Evolutionary conservation across 2,113 vertebrate genomes (phyloP), one percentile per base, ranked within the genome.

Genomic region (Rissa tridactyla): DNA sequence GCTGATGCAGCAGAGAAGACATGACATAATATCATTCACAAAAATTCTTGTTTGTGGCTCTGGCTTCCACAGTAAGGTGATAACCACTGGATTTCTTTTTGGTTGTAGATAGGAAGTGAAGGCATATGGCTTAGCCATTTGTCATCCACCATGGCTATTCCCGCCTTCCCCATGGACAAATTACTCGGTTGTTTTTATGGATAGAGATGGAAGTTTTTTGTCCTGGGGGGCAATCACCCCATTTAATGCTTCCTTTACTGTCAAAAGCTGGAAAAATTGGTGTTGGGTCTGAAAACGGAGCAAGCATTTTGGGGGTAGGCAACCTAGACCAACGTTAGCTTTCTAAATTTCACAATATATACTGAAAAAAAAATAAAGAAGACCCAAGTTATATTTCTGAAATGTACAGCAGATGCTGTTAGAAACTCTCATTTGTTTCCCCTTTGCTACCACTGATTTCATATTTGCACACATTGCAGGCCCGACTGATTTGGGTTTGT

Each of bases 11-110:
- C 38, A 79, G 22, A 89, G 38, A 42, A 62, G 68, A 66, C 3
- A 3, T 83, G 75, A n/a, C 51, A 47, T 29, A 23, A 58, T 95
- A 23, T 65, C 10, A 6, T 65, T 70, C 20, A 51, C 71, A 84
- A 58, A 80, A 92, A 73, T 44, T 73, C 46, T 9, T 90, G 26
- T 17, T 73, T 3, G 1, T 76, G 40, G 29, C 3, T 1, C 65
- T 82, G 76, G 17, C 77, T 92, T 87, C 61, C 54, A 27, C 0
- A 0, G 40, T 73, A 84, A 85, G 44, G 54, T 87, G 65, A 69
- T 76, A 73, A 61, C 55, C 75, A 38, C 57, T 80, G 89, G 34
- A 69, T 94, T 90, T 90, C n/a, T 75, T 92, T 88, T 58, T 75
- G 36, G 23, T 78, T 78, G 26, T 66, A 58, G 66, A 38, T 57